Base-by-base conservation (phyloP, 1,140 invertebrate species). In the Vanessa atalanta region DNA sequence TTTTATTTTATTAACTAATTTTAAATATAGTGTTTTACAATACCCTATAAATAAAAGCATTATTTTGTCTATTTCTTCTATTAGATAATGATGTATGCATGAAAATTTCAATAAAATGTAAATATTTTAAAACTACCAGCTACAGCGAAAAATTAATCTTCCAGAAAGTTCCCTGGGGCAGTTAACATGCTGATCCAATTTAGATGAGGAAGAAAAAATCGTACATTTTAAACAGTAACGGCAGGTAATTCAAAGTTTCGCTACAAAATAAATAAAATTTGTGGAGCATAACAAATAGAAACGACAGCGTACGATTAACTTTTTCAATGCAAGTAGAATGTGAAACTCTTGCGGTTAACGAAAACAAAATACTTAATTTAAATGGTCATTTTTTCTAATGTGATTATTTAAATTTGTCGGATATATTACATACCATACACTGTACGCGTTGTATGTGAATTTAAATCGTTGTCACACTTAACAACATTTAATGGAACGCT, bases 161-260 rank as follows among this genome's bases (percentile, higher is more conserved):
- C 55, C 57, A 73, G 65, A 73, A 68, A 53, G 66, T 73, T 75
- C 73, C 73, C 70, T 47, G 51, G 67, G 69, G 76, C 71, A 53
- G 69, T 68, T 73, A 72, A 79, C 73, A 67, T 66, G 66, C 72
- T 78, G 78, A 83, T 83, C 80, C 79, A 78, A 85, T 83, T 85
- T 82, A 76, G 81, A 82, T 84, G 69, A 75, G 64, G 72, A 67
- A 68, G 48, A 73, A 72, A 72, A 67, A 67, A 73, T 65, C 23
- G 12, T 61, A 61, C 31, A 61, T 37, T 73, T 73, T 66, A 67
- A 68, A 68, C 65, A 65, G 57, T 73, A 73, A 68, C 65, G 72
- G 65, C 72, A 73, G 65, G 72, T 73, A 63, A 73, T 73, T 73
- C 72, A 68, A 66, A 61, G 53, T 57, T 48, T 70, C 68, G 43